Percentiles rank a stretch among this genome's conserved stretches.
phyloP scores from a whole-genome alignment of 2,113 vertebrate species.

The Paratilapia polleni region DNA sequence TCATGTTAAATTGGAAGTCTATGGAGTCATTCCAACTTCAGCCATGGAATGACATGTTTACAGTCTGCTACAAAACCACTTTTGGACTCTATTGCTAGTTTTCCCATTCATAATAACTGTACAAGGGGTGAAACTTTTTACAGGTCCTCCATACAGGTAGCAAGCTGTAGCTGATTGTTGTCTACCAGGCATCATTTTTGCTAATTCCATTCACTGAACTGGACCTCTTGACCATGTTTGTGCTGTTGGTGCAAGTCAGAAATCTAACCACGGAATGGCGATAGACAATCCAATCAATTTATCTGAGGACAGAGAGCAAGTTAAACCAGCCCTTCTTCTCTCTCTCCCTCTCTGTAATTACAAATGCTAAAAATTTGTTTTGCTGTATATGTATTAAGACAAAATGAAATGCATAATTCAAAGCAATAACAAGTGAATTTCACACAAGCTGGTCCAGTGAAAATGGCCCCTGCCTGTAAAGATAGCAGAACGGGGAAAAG shows the following conservation, averaged over 20 bases:
- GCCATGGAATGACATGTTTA: neutral
- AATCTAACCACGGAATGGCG: neutral
- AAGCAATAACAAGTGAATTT: slow-evolving; percentile 1
- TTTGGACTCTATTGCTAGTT: neutral
- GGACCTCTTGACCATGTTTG: neutral
- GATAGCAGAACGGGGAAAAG: neutral
- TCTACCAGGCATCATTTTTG: neutral
- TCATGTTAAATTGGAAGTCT: too few relatives aligned
- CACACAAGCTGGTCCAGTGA: neutral
- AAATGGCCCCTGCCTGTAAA: neutral
- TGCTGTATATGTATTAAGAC: neutral
- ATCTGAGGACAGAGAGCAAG: neutral
- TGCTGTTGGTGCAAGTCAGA: neutral
- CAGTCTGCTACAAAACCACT: neutral
- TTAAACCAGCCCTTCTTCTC: neutral
- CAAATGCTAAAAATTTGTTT: neutral
- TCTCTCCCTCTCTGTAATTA: neutral
- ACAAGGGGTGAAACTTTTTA: neutral
- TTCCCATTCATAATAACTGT: neutral
- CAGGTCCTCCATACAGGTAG: neutral
- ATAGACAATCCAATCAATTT: neutral
- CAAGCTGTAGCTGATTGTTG: neutral
- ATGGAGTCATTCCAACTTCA: neutral
- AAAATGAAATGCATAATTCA: neutral
- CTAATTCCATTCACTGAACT: neutral